Base-by-base conservation (phyloP, 2,797 vertebrate genomes). In the Phrynocephalus vlangalii region DNA sequence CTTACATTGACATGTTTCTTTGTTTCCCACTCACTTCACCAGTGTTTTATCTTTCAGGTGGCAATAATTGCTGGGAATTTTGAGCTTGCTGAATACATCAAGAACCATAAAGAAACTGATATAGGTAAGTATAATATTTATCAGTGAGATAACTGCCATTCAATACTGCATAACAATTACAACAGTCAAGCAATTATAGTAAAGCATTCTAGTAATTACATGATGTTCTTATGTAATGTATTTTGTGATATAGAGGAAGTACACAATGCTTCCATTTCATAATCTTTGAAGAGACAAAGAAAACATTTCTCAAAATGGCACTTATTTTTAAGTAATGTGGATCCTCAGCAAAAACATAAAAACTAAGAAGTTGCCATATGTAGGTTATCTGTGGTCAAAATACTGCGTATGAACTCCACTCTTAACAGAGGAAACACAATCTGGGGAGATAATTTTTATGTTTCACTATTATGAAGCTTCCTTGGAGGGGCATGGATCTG, bases 41-140 rank as follows among this genome's bases (percentile, higher is more conserved):
- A 88, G 0, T 86, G 89, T 93, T 2, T 77, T 1, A 86, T 92
- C 85, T 91, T 94, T 81, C 96, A 99, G 98, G 98, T 99, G 83
- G 98, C 98, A 66, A 98, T 99, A 89, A 99, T 99, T 44, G 98
- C 98, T 0, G 98, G 98, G 44, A 99, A 99, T 96, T 99, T 99
- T 93, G 98, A 99, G 92, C 97, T 99, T n/a, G 98, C 98, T 0
- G 98, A 99, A 91, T 98, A 98, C 89, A 97, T 99, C 95, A 99
- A 98, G 97, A 99, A 97, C 94, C 98, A 99, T 96, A 98, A 97
- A 95, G 98, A 98, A 91, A 97, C 96, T 2, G 98, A 99, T 94
- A 95, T 98, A n/a, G 98, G 99, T 99, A 96, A 98, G 98, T 95
- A 60, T 82, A 70, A 71, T 26, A n/a, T 13, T 77, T 56, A 30